Percentiles rank a stretch among this genome's conserved stretches.
phyloP scores from a whole-genome alignment of 2,113 vertebrate species.

The Microtus richardsoni region DNA sequence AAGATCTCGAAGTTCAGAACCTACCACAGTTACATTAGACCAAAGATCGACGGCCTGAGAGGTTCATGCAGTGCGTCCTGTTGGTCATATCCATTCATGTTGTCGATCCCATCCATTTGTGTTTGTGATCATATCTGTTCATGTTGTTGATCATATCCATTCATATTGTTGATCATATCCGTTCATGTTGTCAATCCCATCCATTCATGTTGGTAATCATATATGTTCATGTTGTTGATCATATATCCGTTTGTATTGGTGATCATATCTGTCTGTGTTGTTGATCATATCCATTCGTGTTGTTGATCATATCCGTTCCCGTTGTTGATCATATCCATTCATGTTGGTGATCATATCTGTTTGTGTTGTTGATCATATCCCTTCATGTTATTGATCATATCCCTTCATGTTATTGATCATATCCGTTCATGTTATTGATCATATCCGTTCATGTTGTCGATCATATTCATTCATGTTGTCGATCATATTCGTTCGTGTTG shows the following conservation, averaged over 20 bases:
- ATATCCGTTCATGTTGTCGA: not conserved
- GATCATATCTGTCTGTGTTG: too few species aligned
- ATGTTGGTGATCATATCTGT: too few species aligned
- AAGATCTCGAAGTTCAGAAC: not conserved
- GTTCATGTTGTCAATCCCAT: not conserved
- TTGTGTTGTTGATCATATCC: too few species aligned
- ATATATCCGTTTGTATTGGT: fast-evolving
- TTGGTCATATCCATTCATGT: not conserved
- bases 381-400: too few species aligned
- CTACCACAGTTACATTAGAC: not conserved
- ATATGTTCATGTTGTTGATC: not conserved
- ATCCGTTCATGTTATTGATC: too few species aligned
- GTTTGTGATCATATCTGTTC: not conserved
- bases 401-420: too few species aligned
- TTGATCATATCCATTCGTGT: too few species aligned
- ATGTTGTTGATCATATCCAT: not conserved
- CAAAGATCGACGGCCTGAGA: not conserved
- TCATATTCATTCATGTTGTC: not conserved
- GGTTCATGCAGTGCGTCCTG: not conserved
- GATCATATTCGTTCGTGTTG: too few species aligned
- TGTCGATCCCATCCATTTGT: not conserved
- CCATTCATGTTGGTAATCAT: not conserved
- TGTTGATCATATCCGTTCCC: too few species aligned
- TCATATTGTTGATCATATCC: not conserved
- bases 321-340: too few species aligned